phyloP scores from a whole-genome alignment of 1,140 invertebrate species.

The Danaus melanippus region DNA sequence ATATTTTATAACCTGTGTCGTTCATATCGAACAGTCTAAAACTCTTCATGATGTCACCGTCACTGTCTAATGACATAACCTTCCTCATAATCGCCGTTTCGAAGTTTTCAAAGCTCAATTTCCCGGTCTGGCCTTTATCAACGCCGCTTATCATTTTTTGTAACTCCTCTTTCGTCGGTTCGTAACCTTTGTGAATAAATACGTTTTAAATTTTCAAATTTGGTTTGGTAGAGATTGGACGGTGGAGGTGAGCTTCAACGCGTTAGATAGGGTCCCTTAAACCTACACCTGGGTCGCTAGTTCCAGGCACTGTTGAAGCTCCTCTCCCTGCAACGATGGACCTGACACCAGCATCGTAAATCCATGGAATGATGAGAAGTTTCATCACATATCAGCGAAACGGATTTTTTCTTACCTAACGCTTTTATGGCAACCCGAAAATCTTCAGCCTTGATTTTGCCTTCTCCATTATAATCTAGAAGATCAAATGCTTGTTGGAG shows the following conservation, averaged over 20 bases:
- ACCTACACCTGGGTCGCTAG: no score
- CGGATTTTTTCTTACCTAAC: conserved; percentile 33
- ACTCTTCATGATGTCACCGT: conserved; percentile 62
- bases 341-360: no score
- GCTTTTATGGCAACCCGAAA: conserved; percentile 64
- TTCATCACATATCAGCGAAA: no score
- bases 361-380: no score
- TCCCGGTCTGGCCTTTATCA: conserved; percentile 51
- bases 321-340: no score
- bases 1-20: conserved; percentile 24
- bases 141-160: conserved; percentile 53
- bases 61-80: conserved; percentile 50
- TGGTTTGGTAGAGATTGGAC: background rate
- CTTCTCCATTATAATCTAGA: conserved; percentile 55
- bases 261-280: no score
- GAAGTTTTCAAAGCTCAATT: conserved; percentile 61
- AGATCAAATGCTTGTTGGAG: conserved; percentile 54
- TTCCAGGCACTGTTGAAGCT: no score
- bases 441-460: conserved; percentile 59
- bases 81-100: conserved; percentile 62
- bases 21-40: conserved; percentile 56
- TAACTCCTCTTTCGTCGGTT: conserved; percentile 60
- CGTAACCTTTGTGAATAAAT: conserved; percentile 40
- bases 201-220: conserved; percentile 7
- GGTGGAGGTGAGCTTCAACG: no score